Percentiles rank a stretch among this genome's conserved stretches.
These are phyloP conservation scores for Tinamus guttatus DNA, from an alignment of 2,113 vertebrate genomes.

Conservation along the genomic window DNA sequence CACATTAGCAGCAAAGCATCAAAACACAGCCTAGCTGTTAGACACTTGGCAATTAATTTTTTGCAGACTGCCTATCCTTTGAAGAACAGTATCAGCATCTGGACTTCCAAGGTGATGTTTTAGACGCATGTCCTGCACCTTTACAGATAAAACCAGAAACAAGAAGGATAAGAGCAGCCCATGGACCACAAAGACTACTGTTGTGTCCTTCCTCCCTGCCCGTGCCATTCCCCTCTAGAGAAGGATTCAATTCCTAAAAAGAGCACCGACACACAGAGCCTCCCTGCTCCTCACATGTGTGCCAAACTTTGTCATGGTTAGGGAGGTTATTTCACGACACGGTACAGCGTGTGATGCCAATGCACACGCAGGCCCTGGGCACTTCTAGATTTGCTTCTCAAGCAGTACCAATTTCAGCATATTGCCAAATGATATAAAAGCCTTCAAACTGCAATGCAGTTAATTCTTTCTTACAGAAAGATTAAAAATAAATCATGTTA, in stretches of 20 bases:
- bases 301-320: background rate
- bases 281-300: background rate
- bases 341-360: background rate
- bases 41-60: background rate
- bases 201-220: too few relatives aligned
- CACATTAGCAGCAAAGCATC: fast-evolving
- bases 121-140: background rate
- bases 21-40: background rate
- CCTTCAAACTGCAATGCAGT: background rate
- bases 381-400: background rate
- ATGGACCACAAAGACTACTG: too few relatives aligned
- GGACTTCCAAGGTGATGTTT: background rate
- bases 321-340: fast-evolving
- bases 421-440: background rate
- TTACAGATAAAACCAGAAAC: background rate
- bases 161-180: background rate
- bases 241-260: too few relatives aligned
- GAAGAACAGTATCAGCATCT: background rate
- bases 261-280: too few relatives aligned
- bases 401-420: background rate
- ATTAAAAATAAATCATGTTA: background rate
- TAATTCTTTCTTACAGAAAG: background rate
- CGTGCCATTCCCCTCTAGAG: too few relatives aligned
- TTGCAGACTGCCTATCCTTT: background rate
- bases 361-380: background rate